These are phyloP conservation scores for Vireo altiloquus DNA, from an alignment of 2,113 vertebrate species.

Conservation along the genomic window DNA sequence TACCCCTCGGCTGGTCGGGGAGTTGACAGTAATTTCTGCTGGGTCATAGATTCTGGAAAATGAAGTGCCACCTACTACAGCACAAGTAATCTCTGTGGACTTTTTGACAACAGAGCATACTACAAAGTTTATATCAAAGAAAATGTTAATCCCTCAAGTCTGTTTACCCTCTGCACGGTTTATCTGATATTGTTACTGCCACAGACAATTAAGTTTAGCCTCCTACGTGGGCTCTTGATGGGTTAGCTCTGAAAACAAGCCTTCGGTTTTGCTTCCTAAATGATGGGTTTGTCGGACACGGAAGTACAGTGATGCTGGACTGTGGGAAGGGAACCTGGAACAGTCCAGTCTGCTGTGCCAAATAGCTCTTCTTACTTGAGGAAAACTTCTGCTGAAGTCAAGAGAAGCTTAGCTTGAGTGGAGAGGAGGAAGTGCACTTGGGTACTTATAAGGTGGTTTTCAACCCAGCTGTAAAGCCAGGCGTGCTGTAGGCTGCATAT, in stretches of 20 bases:
- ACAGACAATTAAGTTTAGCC: conserved; percentile 31
- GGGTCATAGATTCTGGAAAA: conserved; percentile 76
- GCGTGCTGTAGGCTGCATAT: neutral
- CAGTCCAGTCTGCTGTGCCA: neutral
- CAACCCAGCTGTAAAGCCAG: neutral
- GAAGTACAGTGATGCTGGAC: neutral
- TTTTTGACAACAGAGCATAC: conserved; percentile 57
- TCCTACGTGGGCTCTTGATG: neutral
- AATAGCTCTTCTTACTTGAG: neutral
- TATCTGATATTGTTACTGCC: conserved; percentile 32
- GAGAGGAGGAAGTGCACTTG: neutral
- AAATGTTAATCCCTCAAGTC: conserved; percentile 55
- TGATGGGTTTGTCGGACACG: neutral
- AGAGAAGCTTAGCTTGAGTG: neutral
- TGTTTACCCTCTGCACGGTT: conserved; percentile 25
- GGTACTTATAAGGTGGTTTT: neutral
- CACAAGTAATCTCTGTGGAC: conserved; percentile 51
- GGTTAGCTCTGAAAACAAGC: neutral
- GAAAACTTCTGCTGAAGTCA: neutral
- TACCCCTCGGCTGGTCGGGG: conserved; percentile 66
- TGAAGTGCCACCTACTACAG: conserved; percentile 67
- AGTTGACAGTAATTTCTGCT: conserved; percentile 83
- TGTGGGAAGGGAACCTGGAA: neutral
- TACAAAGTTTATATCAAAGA: conserved; percentile 63
- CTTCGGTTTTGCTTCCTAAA: neutral